Percentiles rank a stretch among this genome's conserved stretches.
Evolutionary conservation across 2,888 invertebrate species (phyloP).

Genomic region (Teinopalpus imperialis): DNA sequence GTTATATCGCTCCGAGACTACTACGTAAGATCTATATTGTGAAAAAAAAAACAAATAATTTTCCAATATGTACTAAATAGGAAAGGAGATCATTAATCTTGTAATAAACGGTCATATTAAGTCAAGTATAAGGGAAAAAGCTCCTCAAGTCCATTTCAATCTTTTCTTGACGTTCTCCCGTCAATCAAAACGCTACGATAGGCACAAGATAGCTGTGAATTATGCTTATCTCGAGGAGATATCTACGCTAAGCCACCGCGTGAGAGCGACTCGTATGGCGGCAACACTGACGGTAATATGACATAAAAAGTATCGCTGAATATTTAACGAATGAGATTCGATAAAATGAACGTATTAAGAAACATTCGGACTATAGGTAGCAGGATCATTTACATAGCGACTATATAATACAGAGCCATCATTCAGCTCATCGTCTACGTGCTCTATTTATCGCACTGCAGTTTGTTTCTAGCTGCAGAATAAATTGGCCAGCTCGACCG

Average conservation of each 20-base stretch:
- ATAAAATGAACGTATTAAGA: too few species aligned
- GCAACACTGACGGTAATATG: constrained; percentile 16
- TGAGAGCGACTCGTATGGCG: constrained; percentile 5
- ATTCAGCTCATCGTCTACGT: too few species aligned
- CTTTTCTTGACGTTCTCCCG: neutral
- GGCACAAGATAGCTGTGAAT: constrained; percentile 21
- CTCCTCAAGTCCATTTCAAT: constrained; percentile 1
- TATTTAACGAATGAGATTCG: too few species aligned
- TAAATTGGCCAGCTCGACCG: too few species aligned
- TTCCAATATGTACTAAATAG: constrained; percentile 7
- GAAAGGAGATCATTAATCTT: constrained; percentile 4
- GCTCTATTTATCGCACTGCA: too few species aligned
- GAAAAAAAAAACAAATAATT: neutral
- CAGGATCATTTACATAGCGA: too few species aligned
- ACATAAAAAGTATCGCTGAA: constrained; percentile 19
- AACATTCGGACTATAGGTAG: too few species aligned
- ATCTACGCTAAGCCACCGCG: constrained; percentile 29
- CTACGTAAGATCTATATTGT: too few species aligned
- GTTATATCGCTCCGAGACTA: neutral
- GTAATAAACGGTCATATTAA: constrained; percentile 6
- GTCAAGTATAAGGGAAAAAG: constrained; percentile 6
- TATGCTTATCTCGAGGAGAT: constrained; percentile 43
- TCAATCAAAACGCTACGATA: constrained; percentile 14
- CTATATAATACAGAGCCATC: too few species aligned
- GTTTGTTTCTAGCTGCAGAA: too few species aligned